Conservation (phyloP, 2,797 vertebrate species). For the Bufotes viridis region DNA sequence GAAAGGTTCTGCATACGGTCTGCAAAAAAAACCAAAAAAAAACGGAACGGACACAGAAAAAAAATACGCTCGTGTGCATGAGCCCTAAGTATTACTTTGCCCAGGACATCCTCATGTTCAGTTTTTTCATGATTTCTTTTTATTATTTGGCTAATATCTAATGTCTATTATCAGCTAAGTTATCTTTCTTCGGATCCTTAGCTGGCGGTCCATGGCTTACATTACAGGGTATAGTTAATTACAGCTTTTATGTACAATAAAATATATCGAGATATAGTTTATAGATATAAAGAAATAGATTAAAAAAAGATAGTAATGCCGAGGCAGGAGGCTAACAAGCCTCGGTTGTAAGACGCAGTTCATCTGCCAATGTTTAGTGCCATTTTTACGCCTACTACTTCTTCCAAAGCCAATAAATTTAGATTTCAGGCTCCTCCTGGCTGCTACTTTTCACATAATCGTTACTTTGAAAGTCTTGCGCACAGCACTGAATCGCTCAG, state of each 20-base stretch:
- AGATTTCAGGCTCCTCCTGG: conserved; percentile 51
- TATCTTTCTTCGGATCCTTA: background rate
- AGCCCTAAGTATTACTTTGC: too few species aligned
- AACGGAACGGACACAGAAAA: too few species aligned
- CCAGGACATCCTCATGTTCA: too few species aligned
- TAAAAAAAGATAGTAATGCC: background rate
- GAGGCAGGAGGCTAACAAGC: conserved; percentile 5
- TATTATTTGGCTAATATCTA: background rate
- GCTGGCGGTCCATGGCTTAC: background rate
- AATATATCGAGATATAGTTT: background rate
- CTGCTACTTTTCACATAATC: conserved; percentile 55
- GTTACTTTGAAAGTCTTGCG: conserved; percentile 45
- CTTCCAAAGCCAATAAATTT: conserved; percentile 55
- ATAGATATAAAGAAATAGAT: background rate
- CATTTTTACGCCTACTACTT: conserved; percentile 42
- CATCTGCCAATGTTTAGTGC: conserved; percentile 23
- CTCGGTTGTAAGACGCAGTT: conserved; percentile 22
- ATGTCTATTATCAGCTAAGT: background rate
- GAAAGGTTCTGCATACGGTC: too few species aligned
- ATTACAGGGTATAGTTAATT: background rate
- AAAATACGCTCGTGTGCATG: too few species aligned
- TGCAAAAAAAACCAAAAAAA: too few species aligned
- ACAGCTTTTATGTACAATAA: too few species aligned
- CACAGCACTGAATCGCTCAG: conserved; percentile 42
- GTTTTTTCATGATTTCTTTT: too few species aligned